These are phyloP conservation scores for Dysmachus trigonus DNA, from an alignment of 2,888 invertebrate species.

Conservation along the genomic window DNA sequence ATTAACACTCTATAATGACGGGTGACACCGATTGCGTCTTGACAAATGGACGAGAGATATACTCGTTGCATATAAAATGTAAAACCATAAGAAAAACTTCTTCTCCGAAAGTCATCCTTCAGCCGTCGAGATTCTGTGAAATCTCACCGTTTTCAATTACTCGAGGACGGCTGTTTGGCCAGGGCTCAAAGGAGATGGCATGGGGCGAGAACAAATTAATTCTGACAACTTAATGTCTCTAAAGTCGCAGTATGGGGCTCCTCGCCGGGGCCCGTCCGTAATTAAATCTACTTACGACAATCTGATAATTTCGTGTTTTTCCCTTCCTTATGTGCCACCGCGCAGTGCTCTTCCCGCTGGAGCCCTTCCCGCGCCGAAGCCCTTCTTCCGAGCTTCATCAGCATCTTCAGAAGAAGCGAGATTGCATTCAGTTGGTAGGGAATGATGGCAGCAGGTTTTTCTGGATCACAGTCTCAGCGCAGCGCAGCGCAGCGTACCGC, in stretches of 20 bases:
- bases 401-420: not conserved
- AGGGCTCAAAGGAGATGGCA: not conserved
- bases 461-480: not conserved
- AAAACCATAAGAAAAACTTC: not conserved
- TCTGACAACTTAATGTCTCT: conserved; percentile 49
- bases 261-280: conserved; percentile 6
- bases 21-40: not conserved
- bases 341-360: not conserved
- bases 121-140: not conserved
- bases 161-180: not conserved
- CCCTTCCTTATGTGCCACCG: not conserved
- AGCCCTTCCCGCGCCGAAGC: not conserved
- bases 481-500: too few species aligned
- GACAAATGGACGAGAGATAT: not conserved
- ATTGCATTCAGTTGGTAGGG: not conserved
- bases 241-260: conserved; percentile 32
- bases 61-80: not conserved
- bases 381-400: not conserved
- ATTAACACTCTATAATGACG: conserved; percentile 34
- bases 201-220: conserved; percentile 47
- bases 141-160: not conserved
- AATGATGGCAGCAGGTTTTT: conserved; percentile 17
- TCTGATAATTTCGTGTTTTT: conserved; percentile 47
- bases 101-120: not conserved
- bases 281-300: conserved; percentile 49